Evolutionary conservation across 2,888 invertebrate genomes (phyloP).

Genomic region (Pyralis farinalis): DNA sequence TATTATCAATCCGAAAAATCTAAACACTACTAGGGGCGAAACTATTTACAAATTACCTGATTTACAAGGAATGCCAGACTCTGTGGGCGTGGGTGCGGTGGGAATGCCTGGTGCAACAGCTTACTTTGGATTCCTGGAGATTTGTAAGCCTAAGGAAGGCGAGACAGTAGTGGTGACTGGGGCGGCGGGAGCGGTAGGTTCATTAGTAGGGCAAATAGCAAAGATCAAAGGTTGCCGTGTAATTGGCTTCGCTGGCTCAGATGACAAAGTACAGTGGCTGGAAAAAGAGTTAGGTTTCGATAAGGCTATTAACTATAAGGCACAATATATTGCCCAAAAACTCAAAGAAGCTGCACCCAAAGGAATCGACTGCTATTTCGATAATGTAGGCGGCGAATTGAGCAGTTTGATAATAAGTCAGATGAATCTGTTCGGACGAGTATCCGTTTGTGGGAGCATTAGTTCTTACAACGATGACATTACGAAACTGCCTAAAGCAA

Average conservation of each 20-base stretch:
- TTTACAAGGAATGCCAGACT: conserved; percentile 68
- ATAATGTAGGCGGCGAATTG: conserved; percentile 87
- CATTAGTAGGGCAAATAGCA: conserved; percentile 87
- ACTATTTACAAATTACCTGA: conserved; percentile 67
- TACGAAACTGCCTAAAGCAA: conserved; percentile 39
- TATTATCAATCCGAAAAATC: conserved; percentile 20
- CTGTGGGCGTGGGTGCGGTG: conserved; percentile 80
- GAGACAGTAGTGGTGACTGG: conserved; percentile 86
- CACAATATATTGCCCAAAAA: conserved; percentile 69
- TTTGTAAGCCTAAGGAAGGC: conserved; percentile 85
- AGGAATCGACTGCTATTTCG: conserved; percentile 88
- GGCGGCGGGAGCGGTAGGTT: conserved; percentile 89
- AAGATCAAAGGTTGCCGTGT: conserved; percentile 84
- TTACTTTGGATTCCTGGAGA: conserved; percentile 85
- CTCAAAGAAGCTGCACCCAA: conserved; percentile 83
- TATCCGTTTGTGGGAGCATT: conserved; percentile 49
- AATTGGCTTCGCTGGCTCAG: conserved; percentile 86
- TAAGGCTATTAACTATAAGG: conserved; percentile 87
- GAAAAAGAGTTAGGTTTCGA: conserved; percentile 85
- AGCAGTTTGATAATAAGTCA: conserved; percentile 79
- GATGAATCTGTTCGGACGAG: conserved; percentile 73
- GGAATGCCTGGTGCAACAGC: conserved; percentile 88
- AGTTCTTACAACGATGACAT: conserved; percentile 51
- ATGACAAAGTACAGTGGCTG: conserved; percentile 86
- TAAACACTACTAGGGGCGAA: conserved; percentile 18